A percentile compares a stretch with the other conserved stretches of the same genome.
Conservation (phyloP, 2,888 invertebrate genomes). For the Hermaeophaga mercurialis region DNA sequence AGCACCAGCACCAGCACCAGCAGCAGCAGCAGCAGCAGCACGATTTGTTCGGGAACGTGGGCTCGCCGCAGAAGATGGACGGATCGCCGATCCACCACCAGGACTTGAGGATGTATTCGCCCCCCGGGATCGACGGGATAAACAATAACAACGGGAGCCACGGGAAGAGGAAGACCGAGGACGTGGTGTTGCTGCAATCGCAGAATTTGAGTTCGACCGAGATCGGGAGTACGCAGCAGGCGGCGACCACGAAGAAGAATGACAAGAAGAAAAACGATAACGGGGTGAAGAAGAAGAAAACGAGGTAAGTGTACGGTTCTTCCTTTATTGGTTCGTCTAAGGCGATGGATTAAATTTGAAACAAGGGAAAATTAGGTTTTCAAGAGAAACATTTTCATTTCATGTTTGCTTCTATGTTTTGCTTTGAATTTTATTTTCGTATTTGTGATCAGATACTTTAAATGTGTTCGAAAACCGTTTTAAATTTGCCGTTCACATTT, state of each 20-base stretch:
- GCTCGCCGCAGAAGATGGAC: constrained; percentile 58
- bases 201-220: constrained; percentile 57
- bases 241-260: constrained; percentile 56
- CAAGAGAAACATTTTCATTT: too few relatives aligned
- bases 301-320: constrained; percentile 66
- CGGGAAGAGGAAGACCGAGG: constrained; percentile 54
- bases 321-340: constrained; percentile 1
- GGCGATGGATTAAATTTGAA: too few relatives aligned
- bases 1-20: constrained; percentile 57
- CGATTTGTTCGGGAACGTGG: constrained; percentile 58
- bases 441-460: too few relatives aligned
- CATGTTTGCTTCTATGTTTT: too few relatives aligned
- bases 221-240: constrained; percentile 47
- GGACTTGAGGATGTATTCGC: constrained; percentile 54
- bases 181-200: constrained; percentile 57
- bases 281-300: constrained; percentile 90
- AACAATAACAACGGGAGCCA: constrained; percentile 42
- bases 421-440: too few relatives aligned
- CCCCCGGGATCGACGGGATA: constrained; percentile 47
- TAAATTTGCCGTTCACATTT: too few relatives aligned
- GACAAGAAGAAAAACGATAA: constrained; percentile 71
- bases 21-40: constrained; percentile 59
- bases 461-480: too few relatives aligned
- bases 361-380: too few relatives aligned
- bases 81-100: constrained; percentile 54